A percentile compares a stretch with the other conserved stretches of the same genome.
These are phyloP conservation scores for Caenorhabditis sp. DNA, from an alignment of 2,888 invertebrate species.

Conservation along the genomic window DNA sequence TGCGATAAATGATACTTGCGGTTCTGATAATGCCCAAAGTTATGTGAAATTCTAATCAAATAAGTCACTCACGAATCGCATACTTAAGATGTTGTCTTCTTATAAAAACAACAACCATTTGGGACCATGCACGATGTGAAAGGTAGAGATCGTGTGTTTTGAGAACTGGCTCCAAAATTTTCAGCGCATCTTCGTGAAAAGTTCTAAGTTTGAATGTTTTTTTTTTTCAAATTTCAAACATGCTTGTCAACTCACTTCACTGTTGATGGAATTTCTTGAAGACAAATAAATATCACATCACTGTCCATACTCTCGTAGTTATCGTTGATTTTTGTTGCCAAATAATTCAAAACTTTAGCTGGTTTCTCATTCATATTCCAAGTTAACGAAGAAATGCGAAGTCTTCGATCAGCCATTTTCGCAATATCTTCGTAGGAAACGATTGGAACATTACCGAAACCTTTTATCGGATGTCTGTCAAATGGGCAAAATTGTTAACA, in stretches of 20 bases:
- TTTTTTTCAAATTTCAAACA: background rate
- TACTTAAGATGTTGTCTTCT: conserved; percentile 56
- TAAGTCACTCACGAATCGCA: conserved; percentile 52
- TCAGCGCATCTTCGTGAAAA: conserved; percentile 61
- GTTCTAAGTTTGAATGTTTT: conserved; percentile 41
- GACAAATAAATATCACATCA: conserved; percentile 59
- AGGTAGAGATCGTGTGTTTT: conserved; percentile 55
- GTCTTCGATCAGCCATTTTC: conserved; percentile 32
- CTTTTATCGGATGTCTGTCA: conserved; percentile 38
- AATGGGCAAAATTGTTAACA: background rate
- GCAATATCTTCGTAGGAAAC: conserved; percentile 45
- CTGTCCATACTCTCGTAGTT: conserved; percentile 45
- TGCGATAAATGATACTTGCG: conserved; percentile 57
- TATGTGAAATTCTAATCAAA: background rate
- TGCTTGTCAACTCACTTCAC: conserved; percentile 51
- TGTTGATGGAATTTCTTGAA: conserved; percentile 65
- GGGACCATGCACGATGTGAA: conserved; percentile 65
- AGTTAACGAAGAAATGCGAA: conserved; percentile 46
- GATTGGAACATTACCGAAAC: conserved; percentile 51
- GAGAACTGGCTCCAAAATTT: conserved; percentile 49
- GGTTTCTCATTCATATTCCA: conserved; percentile 66
- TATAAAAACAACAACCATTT: conserved; percentile 66
- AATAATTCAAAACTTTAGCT: conserved; percentile 35
- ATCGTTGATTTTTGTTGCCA: conserved; percentile 36
- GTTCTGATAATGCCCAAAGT: conserved; percentile 34